Conservation (phyloP, 2,797 vertebrate genomes). For the Emys orbicularis region DNA sequence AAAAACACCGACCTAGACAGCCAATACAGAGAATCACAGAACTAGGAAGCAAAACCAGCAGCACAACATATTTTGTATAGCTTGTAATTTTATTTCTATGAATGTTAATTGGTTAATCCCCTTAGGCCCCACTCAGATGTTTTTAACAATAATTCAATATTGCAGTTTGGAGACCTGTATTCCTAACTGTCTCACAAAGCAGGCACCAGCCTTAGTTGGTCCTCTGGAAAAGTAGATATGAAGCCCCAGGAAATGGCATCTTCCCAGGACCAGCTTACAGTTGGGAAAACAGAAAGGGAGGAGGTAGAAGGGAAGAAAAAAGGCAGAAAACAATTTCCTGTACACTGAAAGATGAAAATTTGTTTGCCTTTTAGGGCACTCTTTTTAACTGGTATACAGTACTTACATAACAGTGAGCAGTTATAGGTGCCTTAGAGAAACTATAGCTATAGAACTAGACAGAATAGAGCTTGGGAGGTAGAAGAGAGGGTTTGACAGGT, state of each 20-base stretch:
- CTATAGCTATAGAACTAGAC: not conserved
- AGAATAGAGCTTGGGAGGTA: not conserved
- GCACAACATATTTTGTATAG: not conserved
- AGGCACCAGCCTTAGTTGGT: accelerated
- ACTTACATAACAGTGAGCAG: not conserved
- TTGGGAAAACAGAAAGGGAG: not conserved
- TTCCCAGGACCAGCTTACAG: not conserved
- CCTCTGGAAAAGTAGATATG: not conserved
- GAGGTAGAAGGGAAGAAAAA: not conserved
- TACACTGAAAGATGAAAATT: not conserved
- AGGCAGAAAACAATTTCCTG: not conserved
- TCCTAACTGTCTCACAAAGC: not conserved
- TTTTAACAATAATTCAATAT: not conserved
- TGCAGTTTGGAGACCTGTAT: not conserved
- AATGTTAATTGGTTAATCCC: not conserved
- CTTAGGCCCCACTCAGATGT: not conserved
- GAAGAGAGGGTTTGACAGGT: not conserved
- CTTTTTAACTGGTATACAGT: not conserved
- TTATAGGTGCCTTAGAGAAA: not conserved
- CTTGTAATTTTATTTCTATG: accelerated
- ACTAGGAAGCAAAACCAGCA: not conserved
- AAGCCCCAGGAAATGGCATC: not conserved
- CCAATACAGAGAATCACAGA: not conserved
- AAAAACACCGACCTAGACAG: not conserved
- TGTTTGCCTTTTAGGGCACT: not conserved